phyloP scores from a whole-genome alignment of 2,888 invertebrate genomes.

The Alentia gelatinosa region DNA sequence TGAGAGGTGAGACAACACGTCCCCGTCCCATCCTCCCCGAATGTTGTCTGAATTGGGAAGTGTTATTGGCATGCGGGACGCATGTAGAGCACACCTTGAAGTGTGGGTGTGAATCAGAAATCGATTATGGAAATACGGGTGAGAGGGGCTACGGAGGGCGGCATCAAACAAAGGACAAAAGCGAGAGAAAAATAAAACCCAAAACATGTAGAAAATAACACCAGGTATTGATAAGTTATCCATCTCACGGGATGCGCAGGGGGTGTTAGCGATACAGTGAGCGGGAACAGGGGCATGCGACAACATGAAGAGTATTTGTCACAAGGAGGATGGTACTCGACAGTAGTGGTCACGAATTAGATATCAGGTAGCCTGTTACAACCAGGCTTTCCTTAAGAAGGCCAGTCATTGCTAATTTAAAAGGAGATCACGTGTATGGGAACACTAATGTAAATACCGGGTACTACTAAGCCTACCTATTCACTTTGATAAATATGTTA shows the following conservation, averaged over 20 bases:
- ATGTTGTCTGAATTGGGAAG: too few relatives aligned
- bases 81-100: neutral
- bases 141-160: too few relatives aligned
- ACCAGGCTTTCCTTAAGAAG: too few relatives aligned
- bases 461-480: too few relatives aligned
- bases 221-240: neutral
- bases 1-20: too few relatives aligned
- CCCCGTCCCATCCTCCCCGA: too few relatives aligned
- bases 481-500: too few relatives aligned
- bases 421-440: too few relatives aligned
- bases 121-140: neutral
- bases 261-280: neutral
- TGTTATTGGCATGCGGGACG: neutral
- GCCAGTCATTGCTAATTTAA: too few relatives aligned
- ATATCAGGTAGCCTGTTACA: too few relatives aligned
- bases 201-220: too few relatives aligned
- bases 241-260: neutral
- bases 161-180: neutral
- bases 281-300: neutral
- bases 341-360: neutral
- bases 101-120: neutral
- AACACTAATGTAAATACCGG: too few relatives aligned
- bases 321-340: neutral
- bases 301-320: neutral
- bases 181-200: neutral